phyloP scores from a whole-genome alignment of 2,888 invertebrate species.

The Liposcelis brunnea region DNA sequence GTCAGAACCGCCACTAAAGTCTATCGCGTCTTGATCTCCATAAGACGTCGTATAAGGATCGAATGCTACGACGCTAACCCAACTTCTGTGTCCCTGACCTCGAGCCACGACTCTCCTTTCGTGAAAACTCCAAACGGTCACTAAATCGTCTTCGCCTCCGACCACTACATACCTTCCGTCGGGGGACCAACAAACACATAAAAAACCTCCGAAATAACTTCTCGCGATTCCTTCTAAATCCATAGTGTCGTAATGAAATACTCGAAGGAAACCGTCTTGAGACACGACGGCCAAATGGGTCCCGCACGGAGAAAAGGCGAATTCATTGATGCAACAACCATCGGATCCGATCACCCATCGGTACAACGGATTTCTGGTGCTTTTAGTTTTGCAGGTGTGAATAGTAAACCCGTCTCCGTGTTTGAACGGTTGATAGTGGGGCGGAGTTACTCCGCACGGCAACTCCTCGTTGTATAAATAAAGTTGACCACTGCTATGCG shows the following conservation, averaged over 20 bases:
- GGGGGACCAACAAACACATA: constrained; percentile 97
- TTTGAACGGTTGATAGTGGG: constrained; percentile 89
- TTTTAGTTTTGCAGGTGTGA: constrained; percentile 90
- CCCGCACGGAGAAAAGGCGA: constrained; percentile 91
- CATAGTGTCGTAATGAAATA: constrained; percentile 96
- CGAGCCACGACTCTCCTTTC: constrained; percentile 91
- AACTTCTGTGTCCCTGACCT: constrained; percentile 93
- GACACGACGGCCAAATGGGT: constrained; percentile 85
- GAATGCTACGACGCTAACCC: constrained; percentile 95
- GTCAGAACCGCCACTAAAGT: constrained; percentile 19
- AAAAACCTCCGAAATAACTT: constrained; percentile 94
- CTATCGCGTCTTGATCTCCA: constrained; percentile 31
- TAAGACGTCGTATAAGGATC: constrained; percentile 70
- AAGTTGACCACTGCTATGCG: constrained; percentile 89
- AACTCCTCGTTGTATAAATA: constrained; percentile 96
- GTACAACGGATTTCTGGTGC: constrained; percentile 88
- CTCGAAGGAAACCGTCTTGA: constrained; percentile 85
- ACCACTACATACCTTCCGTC: constrained; percentile 89
- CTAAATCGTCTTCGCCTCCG: constrained; percentile 96
- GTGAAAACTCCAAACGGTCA: constrained; percentile 89
- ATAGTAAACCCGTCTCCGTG: constrained; percentile 87
- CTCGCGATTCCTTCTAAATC: constrained; percentile 84
- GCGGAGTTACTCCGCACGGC: constrained; percentile 73
- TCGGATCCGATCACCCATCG: constrained; percentile 73
- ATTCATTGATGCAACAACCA: constrained; percentile 80